A percentile compares a stretch with the other conserved stretches of the same genome.
Evolutionary conservation across 2,797 vertebrate species (phyloP).

Genomic region (Erpetoichthys calabaricus): DNA sequence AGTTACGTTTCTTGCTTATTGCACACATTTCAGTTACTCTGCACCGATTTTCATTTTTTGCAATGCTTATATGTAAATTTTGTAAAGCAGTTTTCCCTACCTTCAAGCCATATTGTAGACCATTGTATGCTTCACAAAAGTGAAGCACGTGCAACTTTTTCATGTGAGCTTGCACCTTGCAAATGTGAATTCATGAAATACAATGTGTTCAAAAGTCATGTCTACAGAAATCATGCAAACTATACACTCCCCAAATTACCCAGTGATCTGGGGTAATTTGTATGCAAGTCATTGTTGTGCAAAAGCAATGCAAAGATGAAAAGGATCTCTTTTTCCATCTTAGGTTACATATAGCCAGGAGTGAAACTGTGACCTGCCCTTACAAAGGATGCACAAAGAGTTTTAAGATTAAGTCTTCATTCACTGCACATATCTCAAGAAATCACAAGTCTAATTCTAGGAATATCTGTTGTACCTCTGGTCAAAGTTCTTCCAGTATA

Average conservation of each 20-base stretch:
- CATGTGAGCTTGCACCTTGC: constrained; percentile 15
- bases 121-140: constrained; percentile 14
- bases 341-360: constrained; percentile 10
- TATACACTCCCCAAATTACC: constrained; percentile 8
- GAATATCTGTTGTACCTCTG: constrained; percentile 1
- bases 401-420: constrained; percentile 19
- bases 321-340: constrained; percentile 19
- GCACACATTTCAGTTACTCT: too few relatives aligned
- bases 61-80: too few relatives aligned
- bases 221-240: constrained; percentile 11
- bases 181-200: constrained; percentile 15
- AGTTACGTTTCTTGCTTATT: too few relatives aligned
- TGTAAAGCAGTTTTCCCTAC: too few relatives aligned
- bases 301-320: constrained; percentile 11
- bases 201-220: constrained; percentile 17
- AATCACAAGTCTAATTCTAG: constrained; percentile 11
- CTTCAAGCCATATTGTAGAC: constrained; percentile 7
- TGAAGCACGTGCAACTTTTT: constrained; percentile 9
- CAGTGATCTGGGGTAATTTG: constrained; percentile 6
- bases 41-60: too few relatives aligned
- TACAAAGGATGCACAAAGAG: constrained; percentile 13
- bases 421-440: constrained; percentile 14
- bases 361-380: constrained; percentile 13
- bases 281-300: constrained; percentile 9
- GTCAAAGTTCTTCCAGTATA: constrained; percentile 11